Base-by-base conservation (phyloP, 1,140 invertebrate genomes). In the Pseudobourletiella spinata region DNA sequence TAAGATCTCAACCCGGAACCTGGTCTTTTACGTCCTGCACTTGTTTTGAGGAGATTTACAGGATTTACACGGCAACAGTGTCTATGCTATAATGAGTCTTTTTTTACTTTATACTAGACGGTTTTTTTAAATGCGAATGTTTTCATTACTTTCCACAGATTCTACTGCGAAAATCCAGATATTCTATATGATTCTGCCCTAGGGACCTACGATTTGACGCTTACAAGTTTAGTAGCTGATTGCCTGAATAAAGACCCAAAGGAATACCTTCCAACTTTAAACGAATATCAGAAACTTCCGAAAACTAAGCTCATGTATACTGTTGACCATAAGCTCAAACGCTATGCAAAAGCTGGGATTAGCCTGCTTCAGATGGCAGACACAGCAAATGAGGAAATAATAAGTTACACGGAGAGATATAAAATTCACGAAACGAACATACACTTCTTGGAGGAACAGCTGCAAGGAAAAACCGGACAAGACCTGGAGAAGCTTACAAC, bases 181-280 rank as follows among this genome's bases (percentile, higher is more conserved):
- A 61, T 63, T 26, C 44, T 70, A 16, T 70, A 63, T 56, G 68
- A 70, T 42, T 55, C 68, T 0, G 62, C 68, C 3, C 48, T 70
- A n/a, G 68, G 68, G 18, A 70, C 68, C 11, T 70, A 70, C 35
- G 65, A 70, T 48, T 29, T 70, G 14, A 56, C 14, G 16, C 55
- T 70, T 39, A 59, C 68, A 15, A 50, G 63, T 22, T 24, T 67
- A n/a, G 65, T 70, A 2, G 64, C 65, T 18, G 68, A 70, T 56
- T 70, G 68, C 57, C 24, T 70, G 2, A 61, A 62, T 20, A 67
- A 67, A 39, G 68, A 70, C 44, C 68, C 68, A 0, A 70, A 70
- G 44, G 68, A 70, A 28, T 70, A 67, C 32, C 35, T 70, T 14
- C 68, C 68, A 35, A 65, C 67, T 54, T 50, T 70, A n/a, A 62